Percentiles rank a stretch among this genome's conserved stretches.
Conservation (phyloP, 2,888 invertebrate genomes). For the Zygogramma bicolorata region DNA sequence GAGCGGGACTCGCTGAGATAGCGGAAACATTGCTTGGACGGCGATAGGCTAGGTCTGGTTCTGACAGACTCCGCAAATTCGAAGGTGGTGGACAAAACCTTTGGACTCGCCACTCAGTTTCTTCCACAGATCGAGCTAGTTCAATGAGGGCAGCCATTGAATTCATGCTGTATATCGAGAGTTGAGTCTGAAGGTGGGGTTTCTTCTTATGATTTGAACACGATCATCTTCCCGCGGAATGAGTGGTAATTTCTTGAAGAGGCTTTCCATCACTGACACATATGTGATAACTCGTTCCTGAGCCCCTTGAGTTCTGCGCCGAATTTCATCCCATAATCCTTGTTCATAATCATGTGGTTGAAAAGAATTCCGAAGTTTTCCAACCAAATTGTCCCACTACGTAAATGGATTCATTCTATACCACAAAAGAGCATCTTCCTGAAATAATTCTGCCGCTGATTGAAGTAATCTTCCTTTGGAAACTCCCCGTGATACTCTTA, state of each 20-base stretch:
- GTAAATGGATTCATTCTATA: background rate
- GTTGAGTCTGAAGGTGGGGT: slow-evolving; percentile 16
- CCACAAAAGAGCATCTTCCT: too few species aligned
- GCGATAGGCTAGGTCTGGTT: slow-evolving; percentile 24
- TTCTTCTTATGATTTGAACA: slow-evolving; percentile 22
- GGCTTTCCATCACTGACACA: slow-evolving; percentile 26
- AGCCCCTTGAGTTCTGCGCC: slow-evolving; percentile 23
- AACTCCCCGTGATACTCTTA: too few species aligned
- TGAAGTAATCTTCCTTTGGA: too few species aligned
- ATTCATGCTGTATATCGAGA: background rate
- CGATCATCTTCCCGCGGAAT: slow-evolving; percentile 1
- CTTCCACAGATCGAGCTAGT: slow-evolving; percentile 21
- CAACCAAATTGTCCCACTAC: slow-evolving; percentile 22
- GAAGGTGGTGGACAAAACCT: slow-evolving; percentile 27
- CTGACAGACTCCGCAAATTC: background rate
- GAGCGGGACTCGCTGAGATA: background rate
- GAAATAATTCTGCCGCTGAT: too few species aligned
- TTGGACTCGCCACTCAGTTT: too few species aligned
- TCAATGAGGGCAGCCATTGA: background rate
- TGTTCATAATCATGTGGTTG: slow-evolving; percentile 20
- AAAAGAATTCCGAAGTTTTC: slow-evolving; percentile 13
- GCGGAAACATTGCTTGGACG: background rate
- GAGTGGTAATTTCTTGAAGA: slow-evolving; percentile 11
- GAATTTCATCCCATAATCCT: slow-evolving; percentile 30
- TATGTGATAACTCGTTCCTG: slow-evolving; percentile 16